Percentiles rank a stretch among this genome's conserved stretches.
Conservation (phyloP, 2,113 vertebrate species). For the Oncorhynchus nerka region DNA sequence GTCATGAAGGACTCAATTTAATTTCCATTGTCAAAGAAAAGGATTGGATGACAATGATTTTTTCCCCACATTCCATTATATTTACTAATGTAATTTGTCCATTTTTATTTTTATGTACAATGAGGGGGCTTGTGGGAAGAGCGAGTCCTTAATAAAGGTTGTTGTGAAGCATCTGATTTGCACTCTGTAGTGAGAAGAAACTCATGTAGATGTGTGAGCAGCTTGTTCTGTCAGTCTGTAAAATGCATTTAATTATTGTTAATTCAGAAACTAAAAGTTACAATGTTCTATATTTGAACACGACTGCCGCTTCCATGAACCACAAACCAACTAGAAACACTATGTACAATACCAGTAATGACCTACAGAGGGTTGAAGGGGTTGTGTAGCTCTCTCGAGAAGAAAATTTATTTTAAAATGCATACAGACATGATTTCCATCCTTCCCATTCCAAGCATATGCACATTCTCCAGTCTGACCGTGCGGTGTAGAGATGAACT, state of each 20-base stretch:
- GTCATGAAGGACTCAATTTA: conserved; percentile 95
- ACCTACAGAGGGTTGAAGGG: conserved; percentile 33
- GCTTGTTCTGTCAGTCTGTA: conserved; percentile 88
- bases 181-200: conserved; percentile 95
- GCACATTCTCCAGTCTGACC: conserved; percentile 82
- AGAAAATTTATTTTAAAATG: conserved; percentile 72
- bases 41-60: conserved; percentile 81
- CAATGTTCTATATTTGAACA: conserved; percentile 81
- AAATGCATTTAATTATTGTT: conserved; percentile 93
- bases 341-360: conserved; percentile 73
- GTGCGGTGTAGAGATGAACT: conserved; percentile 78
- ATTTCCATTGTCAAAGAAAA: conserved; percentile 79
- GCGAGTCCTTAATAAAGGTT: conserved; percentile 77
- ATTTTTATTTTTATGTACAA: conserved; percentile 73
- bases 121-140: conserved; percentile 61
- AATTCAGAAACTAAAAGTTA: conserved; percentile 81
- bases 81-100: conserved; percentile 82
- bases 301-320: conserved; percentile 77
- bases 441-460: conserved; percentile 79
- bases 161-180: conserved; percentile 95
- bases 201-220: conserved; percentile 92
- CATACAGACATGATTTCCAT: conserved; percentile 73
- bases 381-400: conserved; percentile 74
- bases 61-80: conserved; percentile 92
- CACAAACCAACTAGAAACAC: conserved; percentile 82